A percentile compares a stretch with the other conserved stretches of the same genome.
Conservation (phyloP, 2,888 invertebrate genomes). For the Sialis fuliginosa region DNA sequence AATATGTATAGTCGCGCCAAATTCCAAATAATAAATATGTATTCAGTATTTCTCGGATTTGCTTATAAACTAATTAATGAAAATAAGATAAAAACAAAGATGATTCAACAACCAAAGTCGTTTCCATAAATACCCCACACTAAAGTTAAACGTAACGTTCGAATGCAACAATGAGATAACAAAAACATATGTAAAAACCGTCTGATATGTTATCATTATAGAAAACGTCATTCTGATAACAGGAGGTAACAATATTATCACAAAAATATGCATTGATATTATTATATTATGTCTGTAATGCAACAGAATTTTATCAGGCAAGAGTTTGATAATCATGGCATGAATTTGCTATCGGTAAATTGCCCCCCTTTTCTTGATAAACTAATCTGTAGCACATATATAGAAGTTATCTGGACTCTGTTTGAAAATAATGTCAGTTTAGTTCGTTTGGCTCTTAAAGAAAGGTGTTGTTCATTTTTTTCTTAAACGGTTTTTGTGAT, state of each 20-base stretch:
- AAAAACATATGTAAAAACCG: no score
- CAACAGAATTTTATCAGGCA: constrained; percentile 2
- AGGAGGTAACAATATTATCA: constrained; percentile 2
- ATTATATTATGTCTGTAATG: constrained; percentile 2
- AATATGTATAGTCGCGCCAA: no score
- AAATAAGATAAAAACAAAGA: background rate
- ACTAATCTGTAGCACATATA: constrained; percentile 2
- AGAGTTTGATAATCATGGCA: constrained; percentile 4
- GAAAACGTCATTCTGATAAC: no score
- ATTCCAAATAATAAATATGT: no score
- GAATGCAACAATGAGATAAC: no score
- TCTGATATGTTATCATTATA: no score
- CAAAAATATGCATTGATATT: constrained; percentile 1
- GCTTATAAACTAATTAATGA: background rate
- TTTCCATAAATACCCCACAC: background rate
- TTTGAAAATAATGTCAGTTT: background rate
- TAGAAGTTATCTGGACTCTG: no score
- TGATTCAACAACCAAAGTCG: background rate
- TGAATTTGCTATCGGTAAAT: constrained; percentile 4
- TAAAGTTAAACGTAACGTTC: no score
- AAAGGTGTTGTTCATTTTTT: constrained; percentile 1
- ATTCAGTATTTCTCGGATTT: no score
- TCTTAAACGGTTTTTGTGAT: background rate
- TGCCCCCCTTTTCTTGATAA: constrained; percentile 5
- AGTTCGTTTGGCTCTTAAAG: constrained; percentile 1